These are phyloP conservation scores for Lepus oiostolus DNA, from an alignment of 2,797 vertebrate species.

Conservation along the genomic window DNA sequence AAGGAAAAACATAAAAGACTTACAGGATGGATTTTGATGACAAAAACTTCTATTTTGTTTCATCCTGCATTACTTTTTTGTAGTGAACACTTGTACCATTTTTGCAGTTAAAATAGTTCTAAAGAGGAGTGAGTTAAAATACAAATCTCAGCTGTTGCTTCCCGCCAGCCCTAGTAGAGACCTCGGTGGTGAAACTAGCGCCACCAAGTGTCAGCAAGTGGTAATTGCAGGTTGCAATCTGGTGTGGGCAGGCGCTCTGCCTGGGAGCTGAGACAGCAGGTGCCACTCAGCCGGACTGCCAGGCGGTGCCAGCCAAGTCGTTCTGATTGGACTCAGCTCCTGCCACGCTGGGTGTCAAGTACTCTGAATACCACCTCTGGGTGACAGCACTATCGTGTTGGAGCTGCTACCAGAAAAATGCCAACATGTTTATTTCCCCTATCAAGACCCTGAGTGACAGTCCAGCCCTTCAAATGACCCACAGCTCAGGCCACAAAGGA, in stretches of 20 bases:
- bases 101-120: slow-evolving; percentile 28
- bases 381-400: slow-evolving; percentile 14
- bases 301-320: not conserved
- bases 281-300: not conserved
- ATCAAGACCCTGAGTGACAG: slow-evolving; percentile 14
- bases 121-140: not conserved
- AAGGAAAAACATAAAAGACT: not conserved
- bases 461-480: slow-evolving; percentile 72
- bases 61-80: not conserved
- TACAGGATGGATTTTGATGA: not conserved
- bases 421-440: not conserved
- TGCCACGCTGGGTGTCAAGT: not conserved
- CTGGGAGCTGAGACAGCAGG: not conserved
- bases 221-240: slow-evolving; percentile 14
- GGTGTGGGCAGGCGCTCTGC: not conserved
- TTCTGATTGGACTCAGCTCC: not conserved
- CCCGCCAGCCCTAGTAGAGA: not conserved
- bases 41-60: slow-evolving; percentile 28
- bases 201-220: not conserved
- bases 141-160: not conserved
- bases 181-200: not conserved
- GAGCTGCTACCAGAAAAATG: slow-evolving; percentile 44
- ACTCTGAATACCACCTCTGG: not conserved
- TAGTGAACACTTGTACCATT: not conserved
- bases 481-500: not conserved